Percentiles rank a stretch among this genome's conserved stretches.
phyloP scores from a whole-genome alignment of 2,888 invertebrate genomes.

The Ischnura elegans region DNA sequence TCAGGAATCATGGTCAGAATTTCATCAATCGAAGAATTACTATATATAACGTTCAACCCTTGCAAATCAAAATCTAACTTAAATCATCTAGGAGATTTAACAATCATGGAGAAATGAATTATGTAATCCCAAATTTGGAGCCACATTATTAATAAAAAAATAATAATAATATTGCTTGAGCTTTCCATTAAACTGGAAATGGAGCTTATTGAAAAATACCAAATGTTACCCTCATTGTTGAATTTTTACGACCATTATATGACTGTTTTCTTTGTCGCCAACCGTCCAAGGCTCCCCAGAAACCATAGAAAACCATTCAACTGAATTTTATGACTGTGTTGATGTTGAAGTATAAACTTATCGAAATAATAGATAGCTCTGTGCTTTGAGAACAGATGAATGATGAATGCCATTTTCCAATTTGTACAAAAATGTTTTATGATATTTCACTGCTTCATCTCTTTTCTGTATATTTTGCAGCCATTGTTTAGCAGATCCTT shows the following conservation, averaged over 20 bases:
- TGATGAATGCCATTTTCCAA: not conserved
- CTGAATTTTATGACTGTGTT: not conserved
- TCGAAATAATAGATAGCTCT: not conserved
- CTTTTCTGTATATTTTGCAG: not conserved
- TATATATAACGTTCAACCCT: not conserved
- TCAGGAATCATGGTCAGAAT: not conserved
- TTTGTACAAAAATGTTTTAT: not conserved
- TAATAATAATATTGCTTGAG: not conserved
- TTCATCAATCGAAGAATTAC: not conserved
- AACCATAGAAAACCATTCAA: not conserved
- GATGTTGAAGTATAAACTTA: not conserved
- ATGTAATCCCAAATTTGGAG: not conserved
- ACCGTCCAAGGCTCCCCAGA: slow-evolving; percentile 46
- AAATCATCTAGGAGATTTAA: not conserved
- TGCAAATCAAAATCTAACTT: not conserved
- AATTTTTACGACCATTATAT: slow-evolving; percentile 46
- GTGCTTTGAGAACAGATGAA: not conserved
- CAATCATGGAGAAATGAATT: not conserved
- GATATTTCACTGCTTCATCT: not conserved
- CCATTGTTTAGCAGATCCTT: no score
- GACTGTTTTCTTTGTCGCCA: slow-evolving; percentile 38
- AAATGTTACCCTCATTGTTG: slow-evolving; percentile 41
- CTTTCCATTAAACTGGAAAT: slow-evolving; percentile 17
- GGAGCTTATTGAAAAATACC: slow-evolving; percentile 51
- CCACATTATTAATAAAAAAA: not conserved